Percentiles rank a stretch among this genome's conserved stretches.
Conservation (phyloP, 2,113 vertebrate genomes). For the Rissa tridactyla region DNA sequence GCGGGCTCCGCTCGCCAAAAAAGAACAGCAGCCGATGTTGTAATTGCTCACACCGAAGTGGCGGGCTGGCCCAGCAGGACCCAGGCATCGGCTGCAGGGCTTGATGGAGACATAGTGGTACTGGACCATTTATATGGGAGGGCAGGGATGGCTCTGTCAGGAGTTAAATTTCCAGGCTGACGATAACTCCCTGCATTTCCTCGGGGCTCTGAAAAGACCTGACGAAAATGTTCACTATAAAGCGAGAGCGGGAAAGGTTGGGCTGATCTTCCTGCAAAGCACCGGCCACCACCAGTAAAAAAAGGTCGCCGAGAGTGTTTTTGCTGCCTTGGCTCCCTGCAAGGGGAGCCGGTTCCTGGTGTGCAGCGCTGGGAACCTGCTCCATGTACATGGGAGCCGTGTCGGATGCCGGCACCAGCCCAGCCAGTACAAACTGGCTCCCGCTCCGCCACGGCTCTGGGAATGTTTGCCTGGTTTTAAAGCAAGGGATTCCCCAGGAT, state of each 20-base stretch:
- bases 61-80: fast-evolving
- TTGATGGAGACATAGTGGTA: fast-evolving
- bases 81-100: fast-evolving
- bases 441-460: fast-evolving
- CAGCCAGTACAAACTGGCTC: neutral
- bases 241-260: neutral
- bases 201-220: neutral
- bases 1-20: neutral
- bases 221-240: neutral
- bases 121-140: fast-evolving
- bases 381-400: fast-evolving
- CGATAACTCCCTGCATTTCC: neutral
- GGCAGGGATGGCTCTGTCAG: neutral
- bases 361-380: neutral
- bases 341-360: neutral
- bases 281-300: neutral
- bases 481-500: neutral
- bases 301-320: neutral
- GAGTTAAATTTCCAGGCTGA: neutral
- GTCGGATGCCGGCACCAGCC: fast-evolving
- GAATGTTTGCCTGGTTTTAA: neutral
- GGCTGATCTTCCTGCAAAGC: neutral
- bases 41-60: neutral
- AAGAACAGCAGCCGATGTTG: neutral
- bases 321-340: neutral